Evolutionary conservation across 2,113 vertebrate species (phyloP).

Genomic region (Todiramphus saurophagus): DNA sequence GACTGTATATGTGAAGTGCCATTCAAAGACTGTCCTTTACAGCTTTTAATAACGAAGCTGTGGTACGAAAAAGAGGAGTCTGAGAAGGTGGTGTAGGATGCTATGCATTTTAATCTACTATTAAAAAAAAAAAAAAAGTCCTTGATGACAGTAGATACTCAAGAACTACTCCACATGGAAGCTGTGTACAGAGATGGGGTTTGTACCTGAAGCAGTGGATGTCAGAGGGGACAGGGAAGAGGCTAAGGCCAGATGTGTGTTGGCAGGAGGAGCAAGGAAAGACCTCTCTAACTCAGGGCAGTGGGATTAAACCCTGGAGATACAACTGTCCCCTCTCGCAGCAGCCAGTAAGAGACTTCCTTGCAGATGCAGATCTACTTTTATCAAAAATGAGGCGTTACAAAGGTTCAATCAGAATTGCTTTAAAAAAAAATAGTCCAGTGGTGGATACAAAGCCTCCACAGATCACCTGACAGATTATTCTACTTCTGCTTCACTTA

Average conservation of each 20-base stretch:
- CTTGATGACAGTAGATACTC: neutral
- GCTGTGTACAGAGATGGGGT: neutral
- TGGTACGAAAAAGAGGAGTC: neutral
- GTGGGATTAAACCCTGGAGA: neutral
- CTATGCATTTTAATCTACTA: neutral
- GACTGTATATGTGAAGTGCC: neutral
- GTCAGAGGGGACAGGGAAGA: neutral
- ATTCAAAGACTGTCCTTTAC: neutral
- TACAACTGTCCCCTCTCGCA: neutral
- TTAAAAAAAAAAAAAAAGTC: neutral
- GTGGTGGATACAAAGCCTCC: neutral
- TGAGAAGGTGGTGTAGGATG: neutral
- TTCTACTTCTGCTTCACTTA: neutral
- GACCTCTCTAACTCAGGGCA: neutral
- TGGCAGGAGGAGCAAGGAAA: neutral
- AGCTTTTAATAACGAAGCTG: neutral
- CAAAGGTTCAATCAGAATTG: neutral
- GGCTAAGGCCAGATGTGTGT: neutral
- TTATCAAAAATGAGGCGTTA: neutral
- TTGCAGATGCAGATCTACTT: neutral
- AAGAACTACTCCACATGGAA: neutral
- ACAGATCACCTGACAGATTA: neutral
- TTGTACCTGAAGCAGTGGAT: neutral
- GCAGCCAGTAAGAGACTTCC: neutral
- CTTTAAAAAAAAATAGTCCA: neutral